Percentiles rank a stretch among this genome's conserved stretches.
These are phyloP conservation scores for Adela reaumurella DNA, from an alignment of 2,888 invertebrate genomes.

Conservation along the genomic window DNA sequence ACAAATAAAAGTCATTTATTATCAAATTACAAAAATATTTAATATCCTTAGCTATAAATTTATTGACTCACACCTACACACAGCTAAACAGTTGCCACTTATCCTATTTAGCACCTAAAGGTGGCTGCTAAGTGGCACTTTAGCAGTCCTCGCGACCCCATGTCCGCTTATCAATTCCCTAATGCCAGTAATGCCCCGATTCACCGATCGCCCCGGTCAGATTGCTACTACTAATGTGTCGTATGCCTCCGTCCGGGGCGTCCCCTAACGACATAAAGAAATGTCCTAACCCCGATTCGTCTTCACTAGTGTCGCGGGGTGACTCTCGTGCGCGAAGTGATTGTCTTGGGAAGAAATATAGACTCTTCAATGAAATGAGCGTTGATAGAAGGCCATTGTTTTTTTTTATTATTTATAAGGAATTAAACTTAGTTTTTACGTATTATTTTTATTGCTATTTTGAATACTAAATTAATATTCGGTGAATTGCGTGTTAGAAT, in stretches of 20 bases:
- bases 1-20: no score
- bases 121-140: background rate
- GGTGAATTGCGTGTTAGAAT: no score
- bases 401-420: no score
- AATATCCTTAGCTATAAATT: no score
- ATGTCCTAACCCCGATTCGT: conserved; percentile 17
- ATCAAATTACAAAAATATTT: no score
- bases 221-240: background rate
- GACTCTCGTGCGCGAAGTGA: background rate
- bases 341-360: background rate
- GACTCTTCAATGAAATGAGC: no score
- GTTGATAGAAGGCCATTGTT: no score
- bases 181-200: background rate
- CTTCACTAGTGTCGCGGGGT: conserved; percentile 38
- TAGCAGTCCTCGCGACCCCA: background rate
- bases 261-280: background rate
- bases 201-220: background rate
- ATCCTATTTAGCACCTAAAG: background rate
- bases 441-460: no score
- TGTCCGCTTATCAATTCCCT: background rate
- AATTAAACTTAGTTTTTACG: no score
- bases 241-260: background rate
- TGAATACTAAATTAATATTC: no score
- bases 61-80: no score
- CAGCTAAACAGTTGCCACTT: background rate